Conservation (phyloP, 2,797 vertebrate genomes). For the Xiphorhynchus erythropygius region DNA sequence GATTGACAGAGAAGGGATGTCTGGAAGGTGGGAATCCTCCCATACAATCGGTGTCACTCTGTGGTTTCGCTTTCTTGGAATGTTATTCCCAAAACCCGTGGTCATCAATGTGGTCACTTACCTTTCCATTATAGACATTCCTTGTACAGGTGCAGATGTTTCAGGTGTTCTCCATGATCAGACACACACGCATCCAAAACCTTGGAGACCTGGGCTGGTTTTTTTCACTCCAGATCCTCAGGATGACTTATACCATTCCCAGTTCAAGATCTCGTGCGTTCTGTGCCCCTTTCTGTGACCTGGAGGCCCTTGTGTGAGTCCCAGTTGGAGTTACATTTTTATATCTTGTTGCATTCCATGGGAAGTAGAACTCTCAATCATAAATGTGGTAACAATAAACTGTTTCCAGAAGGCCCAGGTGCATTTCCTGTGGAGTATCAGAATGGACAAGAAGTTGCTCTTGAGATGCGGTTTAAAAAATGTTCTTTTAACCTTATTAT, state of each 20-base stretch:
- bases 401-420: background rate
- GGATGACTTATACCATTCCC: rapidly evolving
- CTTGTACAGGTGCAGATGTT: background rate
- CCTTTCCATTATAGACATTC: background rate
- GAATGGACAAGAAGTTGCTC: background rate
- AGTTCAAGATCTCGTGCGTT: background rate
- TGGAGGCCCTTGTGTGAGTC: background rate
- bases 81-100: background rate
- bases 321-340: background rate
- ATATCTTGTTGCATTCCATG: background rate
- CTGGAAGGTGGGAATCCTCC: background rate
- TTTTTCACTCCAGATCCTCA: background rate
- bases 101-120: background rate
- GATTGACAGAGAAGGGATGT: background rate
- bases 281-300: background rate
- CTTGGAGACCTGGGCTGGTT: background rate
- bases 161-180: background rate
- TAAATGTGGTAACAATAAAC: background rate
- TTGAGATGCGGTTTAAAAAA: background rate
- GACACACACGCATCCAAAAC: background rate
- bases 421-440: background rate
- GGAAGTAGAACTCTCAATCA: background rate
- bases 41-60: background rate
- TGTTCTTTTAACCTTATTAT: background rate
- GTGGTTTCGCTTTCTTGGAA: background rate